Evolutionary conservation across 1,140 invertebrate genomes (phyloP), one percentile per base, ranked within the genome.

Genomic region (Heliconius eleuchia): DNA sequence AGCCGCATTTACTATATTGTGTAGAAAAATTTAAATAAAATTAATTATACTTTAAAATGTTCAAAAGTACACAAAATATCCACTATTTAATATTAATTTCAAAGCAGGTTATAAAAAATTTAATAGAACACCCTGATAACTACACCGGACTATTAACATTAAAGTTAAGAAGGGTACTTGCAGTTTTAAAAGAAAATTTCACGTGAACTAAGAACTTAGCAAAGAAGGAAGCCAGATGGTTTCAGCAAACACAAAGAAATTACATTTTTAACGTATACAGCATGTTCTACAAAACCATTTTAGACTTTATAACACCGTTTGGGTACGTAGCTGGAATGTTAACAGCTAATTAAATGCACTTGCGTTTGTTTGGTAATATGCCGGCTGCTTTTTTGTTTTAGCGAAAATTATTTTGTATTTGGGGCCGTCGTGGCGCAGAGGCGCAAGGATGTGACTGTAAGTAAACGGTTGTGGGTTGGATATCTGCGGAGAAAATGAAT

Each of bases 221-320:
- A 11, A 66, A 77, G 71, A 78, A 78, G 57, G 37, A 71, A 78
- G 77, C 77, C 77, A 78, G 77, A 78, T 74, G 77, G 72, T 78
- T 34, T 30, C 16, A 52, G 52, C 42, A 50, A 66, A 66, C 13
- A 30, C 70, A 73, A 78, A 78, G 77, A 73, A 73, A 78, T 78
- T 60, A 52, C 77, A 78, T 73, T 78, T 78, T 77, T 78, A 46
- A 55, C 23, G 27, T 66, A 30, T 23, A n/a, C 60, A 30, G 19
- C 13, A 5, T 60, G 57, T 23, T 23, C 23, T 66, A 73, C 50
- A 74, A 78, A 71, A 73, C 18, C 71, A 19, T 37, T 72, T 72
- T 39, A 73, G 55, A 78, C 71, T 52, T 78, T 73, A 39, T 37
- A 42, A 52, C 52, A 71, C 70, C 71, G 73, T 66, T 78, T 71